phyloP scores from a whole-genome alignment of 2,888 invertebrate genomes.

The Hirtodrosophila histrioides region DNA sequence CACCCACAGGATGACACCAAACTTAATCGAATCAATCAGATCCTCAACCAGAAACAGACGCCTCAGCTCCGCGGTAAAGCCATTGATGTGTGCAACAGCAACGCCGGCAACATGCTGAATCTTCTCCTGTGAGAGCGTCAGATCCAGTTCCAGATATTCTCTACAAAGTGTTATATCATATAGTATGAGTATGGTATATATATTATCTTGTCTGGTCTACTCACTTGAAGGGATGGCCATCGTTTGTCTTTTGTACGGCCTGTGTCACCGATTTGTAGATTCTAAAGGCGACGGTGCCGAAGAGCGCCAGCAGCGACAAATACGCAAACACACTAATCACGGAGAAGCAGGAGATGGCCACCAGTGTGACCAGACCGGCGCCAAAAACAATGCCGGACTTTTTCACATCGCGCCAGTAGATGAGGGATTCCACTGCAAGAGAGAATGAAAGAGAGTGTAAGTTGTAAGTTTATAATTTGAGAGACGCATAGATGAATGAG shows the following conservation, averaged over 20 bases:
- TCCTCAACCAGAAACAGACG: constrained; percentile 98
- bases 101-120: constrained; percentile 94
- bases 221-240: constrained; percentile 99
- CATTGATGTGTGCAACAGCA: constrained; percentile 94
- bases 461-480: no score
- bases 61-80: constrained; percentile 92
- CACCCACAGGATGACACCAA: constrained; percentile 97
- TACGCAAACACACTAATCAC: constrained; percentile 98
- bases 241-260: constrained; percentile 97
- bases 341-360: constrained; percentile 97
- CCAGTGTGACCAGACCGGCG: constrained; percentile 93
- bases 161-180: constrained; percentile 82
- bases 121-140: constrained; percentile 95
- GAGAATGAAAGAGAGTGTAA: neutral
- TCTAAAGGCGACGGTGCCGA: constrained; percentile 96
- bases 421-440: constrained; percentile 94
- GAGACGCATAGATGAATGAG: no score
- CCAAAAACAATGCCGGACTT: constrained; percentile 97
- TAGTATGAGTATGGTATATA: neutral
- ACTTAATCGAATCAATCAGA: constrained; percentile 97
- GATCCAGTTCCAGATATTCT: constrained; percentile 93
- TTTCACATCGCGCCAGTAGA: constrained; percentile 99
- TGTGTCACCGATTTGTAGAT: constrained; percentile 98
- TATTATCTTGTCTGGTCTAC: constrained; percentile 74
- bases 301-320: constrained; percentile 92